phyloP scores from a whole-genome alignment of 2,797 vertebrate genomes.

The Sphenodon punctatus region DNA sequence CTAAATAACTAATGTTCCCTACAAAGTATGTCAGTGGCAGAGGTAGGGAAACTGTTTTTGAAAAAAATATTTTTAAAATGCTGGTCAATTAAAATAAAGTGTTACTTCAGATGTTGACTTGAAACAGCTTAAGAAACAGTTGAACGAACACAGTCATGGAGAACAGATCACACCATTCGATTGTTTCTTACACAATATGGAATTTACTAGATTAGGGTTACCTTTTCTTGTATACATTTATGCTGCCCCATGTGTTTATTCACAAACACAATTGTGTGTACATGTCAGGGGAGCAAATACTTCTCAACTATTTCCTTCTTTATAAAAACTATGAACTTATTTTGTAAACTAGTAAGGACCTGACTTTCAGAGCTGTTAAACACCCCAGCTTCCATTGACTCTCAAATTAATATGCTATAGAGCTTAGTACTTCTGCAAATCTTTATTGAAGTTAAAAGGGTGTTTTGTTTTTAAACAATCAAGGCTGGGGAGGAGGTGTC shows the following conservation, averaged over 20 bases:
- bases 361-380: not conserved
- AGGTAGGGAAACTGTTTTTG: not conserved
- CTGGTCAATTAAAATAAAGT: not conserved
- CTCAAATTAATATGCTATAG: not conserved
- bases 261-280: not conserved
- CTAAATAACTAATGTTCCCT: not conserved
- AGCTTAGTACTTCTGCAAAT: not conserved
- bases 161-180: not conserved
- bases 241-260: not conserved
- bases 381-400: not conserved
- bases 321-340: not conserved
- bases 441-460: rapidly evolving
- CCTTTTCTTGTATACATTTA: not conserved
- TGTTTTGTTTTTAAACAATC: no score
- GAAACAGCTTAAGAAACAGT: not conserved
- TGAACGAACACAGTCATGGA: not conserved
- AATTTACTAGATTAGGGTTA: not conserved
- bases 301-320: not conserved
- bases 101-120: not conserved
- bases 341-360: not conserved
- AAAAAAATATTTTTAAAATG: not conserved
- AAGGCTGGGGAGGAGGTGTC: no score
- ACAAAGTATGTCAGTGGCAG: not conserved
- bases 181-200: not conserved
- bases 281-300: not conserved